A percentile compares a stretch with the other conserved stretches of the same genome.
Evolutionary conservation across 1,140 invertebrate species (phyloP).

Genomic region (Lasioglossum albipes): DNA sequence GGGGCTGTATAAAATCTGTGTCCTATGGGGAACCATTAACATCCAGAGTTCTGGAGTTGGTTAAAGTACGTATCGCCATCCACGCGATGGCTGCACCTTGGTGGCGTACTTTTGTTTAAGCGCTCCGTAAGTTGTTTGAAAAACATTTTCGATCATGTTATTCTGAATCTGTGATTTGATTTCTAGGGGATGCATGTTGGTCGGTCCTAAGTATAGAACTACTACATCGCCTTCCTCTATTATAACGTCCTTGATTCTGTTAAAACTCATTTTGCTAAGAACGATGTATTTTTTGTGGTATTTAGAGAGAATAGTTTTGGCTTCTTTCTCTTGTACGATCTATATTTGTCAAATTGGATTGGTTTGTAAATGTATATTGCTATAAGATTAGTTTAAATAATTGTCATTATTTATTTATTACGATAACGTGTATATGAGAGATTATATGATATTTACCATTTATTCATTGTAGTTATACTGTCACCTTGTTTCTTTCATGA

Average conservation of each 20-base stretch:
- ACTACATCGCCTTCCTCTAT: slow-evolving; percentile 95
- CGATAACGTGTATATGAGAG: too few relatives aligned
- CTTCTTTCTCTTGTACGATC: too few relatives aligned
- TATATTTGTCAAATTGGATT: too few relatives aligned
- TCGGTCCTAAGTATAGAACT: slow-evolving; percentile 93
- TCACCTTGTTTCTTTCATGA: too few relatives aligned
- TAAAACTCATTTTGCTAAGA: slow-evolving; percentile 89
- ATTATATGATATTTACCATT: too few relatives aligned
- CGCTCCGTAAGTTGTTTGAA: slow-evolving; percentile 96
- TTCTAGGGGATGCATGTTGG: slow-evolving; percentile 90
- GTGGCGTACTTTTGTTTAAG: slow-evolving; percentile 89
- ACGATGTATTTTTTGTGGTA: too few relatives aligned
- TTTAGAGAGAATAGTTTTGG: too few relatives aligned
- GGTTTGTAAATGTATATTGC: too few relatives aligned
- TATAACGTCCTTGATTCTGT: slow-evolving; percentile 86
- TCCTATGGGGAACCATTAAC: slow-evolving; percentile 94
- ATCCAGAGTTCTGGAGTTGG: slow-evolving; percentile 99
- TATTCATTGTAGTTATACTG: too few relatives aligned
- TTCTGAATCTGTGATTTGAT: slow-evolving; percentile 87
- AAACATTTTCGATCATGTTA: slow-evolving; percentile 89
- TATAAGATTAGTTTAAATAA: too few relatives aligned
- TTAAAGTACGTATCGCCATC: slow-evolving; percentile 94
- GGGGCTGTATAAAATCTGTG: slow-evolving; percentile 98
- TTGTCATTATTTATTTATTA: too few relatives aligned
- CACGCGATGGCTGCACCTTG: slow-evolving; percentile 87